phyloP scores from a whole-genome alignment of 2,888 invertebrate species.

The Melinaea marsaeus region DNA sequence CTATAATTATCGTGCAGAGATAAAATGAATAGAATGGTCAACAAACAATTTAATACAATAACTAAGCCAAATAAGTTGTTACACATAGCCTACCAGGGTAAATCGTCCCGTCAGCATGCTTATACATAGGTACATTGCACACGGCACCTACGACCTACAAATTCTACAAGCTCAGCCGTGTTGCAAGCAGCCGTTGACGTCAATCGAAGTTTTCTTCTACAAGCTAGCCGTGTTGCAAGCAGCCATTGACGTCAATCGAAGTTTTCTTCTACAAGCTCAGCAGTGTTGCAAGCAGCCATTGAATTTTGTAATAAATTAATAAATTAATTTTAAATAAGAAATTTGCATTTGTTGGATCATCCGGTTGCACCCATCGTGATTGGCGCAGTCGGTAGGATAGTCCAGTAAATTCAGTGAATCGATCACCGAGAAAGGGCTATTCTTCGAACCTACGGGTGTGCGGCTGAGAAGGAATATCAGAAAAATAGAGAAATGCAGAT shows the following conservation, averaged over 20 bases:
- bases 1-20: too few species aligned
- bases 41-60: too few species aligned
- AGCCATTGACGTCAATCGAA: too few species aligned
- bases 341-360: not conserved
- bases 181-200: conserved; percentile 1
- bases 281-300: conserved; percentile 1
- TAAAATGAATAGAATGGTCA: too few species aligned
- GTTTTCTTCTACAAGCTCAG: too few species aligned
- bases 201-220: not conserved
- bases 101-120: not conserved
- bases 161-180: not conserved
- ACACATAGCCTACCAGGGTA: not conserved
- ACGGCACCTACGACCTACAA: not conserved
- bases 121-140: too few species aligned
- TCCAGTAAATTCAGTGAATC: conserved; percentile 14
- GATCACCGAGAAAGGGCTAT: conserved; percentile 9
- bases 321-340: conserved; percentile 4
- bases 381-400: not conserved
- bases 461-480: conserved; percentile 12
- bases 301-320: conserved; percentile 2
- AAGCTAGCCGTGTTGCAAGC: too few species aligned
- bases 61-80: too few species aligned
- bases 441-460: conserved; percentile 12
- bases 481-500: conserved; percentile 11
- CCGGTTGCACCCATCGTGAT: conserved; percentile 4